A percentile compares a stretch with the other conserved stretches of the same genome.
These are phyloP conservation scores for Hapalemur alaotrensis DNA, from an alignment of 2,797 vertebrate genomes.

Conservation along the genomic window DNA sequence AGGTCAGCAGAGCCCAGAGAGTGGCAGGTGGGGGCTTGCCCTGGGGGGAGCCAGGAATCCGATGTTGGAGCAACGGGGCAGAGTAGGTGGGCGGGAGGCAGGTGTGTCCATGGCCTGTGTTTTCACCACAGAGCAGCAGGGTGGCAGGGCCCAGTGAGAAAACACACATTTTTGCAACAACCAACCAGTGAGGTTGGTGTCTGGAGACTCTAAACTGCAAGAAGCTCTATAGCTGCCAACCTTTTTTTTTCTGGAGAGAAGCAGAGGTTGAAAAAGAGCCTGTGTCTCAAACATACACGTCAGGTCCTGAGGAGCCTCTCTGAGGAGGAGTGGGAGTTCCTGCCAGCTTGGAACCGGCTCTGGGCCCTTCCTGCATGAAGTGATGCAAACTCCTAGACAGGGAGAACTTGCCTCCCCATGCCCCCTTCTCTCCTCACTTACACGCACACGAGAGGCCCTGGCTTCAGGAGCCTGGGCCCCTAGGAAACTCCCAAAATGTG, in stretches of 20 bases:
- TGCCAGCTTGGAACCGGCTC: background rate
- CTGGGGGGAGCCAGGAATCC: background rate
- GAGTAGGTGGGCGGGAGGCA: background rate
- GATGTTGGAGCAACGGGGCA: background rate
- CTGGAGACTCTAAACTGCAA: background rate
- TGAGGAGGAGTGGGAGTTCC: background rate
- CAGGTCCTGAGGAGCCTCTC: background rate
- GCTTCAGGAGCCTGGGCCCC: background rate
- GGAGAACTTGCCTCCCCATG: fast-evolving
- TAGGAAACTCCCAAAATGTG: background rate
- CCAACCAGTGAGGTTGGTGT: background rate
- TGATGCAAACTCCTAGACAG: background rate
- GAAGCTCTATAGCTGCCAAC: background rate
- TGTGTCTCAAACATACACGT: background rate
- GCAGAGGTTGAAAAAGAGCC: background rate
- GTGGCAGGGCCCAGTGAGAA: background rate
- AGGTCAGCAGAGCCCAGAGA: background rate
- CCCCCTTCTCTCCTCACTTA: background rate
- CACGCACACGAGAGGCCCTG: fast-evolving
- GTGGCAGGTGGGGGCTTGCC: fast-evolving
- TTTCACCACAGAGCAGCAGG: background rate
- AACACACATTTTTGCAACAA: background rate
- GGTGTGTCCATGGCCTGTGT: background rate
- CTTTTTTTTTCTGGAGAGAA: background rate
- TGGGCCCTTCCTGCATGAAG: background rate